A percentile compares a stretch with the other conserved stretches of the same genome.
phyloP scores from a whole-genome alignment of 2,797 vertebrate species.

The Myripristis murdjan region DNA sequence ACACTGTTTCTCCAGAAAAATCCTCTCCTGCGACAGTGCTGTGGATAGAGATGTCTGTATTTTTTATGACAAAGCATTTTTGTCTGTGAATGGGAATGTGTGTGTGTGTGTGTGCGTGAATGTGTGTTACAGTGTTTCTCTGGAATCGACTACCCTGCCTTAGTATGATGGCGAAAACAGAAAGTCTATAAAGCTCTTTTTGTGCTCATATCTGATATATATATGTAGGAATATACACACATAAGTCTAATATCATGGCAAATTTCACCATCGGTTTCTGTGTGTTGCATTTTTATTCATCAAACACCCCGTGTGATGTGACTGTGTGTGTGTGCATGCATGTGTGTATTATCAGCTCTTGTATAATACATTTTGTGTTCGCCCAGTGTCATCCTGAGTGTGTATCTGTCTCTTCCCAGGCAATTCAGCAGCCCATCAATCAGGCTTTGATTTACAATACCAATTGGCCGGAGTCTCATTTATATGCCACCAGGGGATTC shows the following conservation, averaged over 20 bases:
- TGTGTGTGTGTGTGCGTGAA: slow-evolving; percentile 12
- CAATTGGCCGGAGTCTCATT: slow-evolving; percentile 27
- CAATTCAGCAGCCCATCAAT: slow-evolving; percentile 42
- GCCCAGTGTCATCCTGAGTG: slow-evolving; percentile 12
- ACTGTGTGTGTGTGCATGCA: slow-evolving; percentile 14
- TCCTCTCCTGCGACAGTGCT: slow-evolving; percentile 8
- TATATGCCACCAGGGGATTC: slow-evolving; percentile 16
- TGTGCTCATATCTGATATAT: slow-evolving; percentile 50
- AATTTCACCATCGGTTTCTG: slow-evolving; percentile 43
- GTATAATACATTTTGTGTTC: background rate
- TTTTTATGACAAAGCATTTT: slow-evolving; percentile 28
- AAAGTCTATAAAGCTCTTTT: slow-evolving; percentile 44
- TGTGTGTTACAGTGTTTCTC: slow-evolving; percentile 6
- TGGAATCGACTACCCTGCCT: slow-evolving; percentile 8
- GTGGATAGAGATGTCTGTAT: slow-evolving; percentile 33
- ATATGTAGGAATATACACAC: too few species aligned
- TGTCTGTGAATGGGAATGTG: background rate
- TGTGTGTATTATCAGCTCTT: slow-evolving; percentile 28
- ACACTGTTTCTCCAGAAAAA: background rate
- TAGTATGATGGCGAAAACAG: slow-evolving; percentile 60
- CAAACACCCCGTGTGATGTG: background rate
- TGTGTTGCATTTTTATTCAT: slow-evolving; percentile 55
- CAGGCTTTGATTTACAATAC: slow-evolving; percentile 40
- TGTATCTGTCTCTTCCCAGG: slow-evolving; percentile 3
- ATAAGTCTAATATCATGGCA: slow-evolving; percentile 56